Base-by-base conservation (phyloP, 2,888 invertebrate species). In the Philereme vetulata region DNA sequence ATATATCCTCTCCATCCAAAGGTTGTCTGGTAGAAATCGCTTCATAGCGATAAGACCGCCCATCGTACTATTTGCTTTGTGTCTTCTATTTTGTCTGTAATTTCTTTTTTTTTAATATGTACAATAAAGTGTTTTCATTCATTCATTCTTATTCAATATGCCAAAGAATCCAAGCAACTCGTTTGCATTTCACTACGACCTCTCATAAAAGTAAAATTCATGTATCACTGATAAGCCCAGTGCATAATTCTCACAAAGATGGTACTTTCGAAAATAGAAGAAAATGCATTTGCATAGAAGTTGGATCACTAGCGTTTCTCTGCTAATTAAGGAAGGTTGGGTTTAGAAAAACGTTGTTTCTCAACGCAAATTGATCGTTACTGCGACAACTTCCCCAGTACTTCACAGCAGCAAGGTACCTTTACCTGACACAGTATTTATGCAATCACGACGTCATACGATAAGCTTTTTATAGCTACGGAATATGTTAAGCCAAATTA, bases 281-380 rank as follows among this genome's bases (percentile, higher is more conserved):
- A 86, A 86, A 88, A 84, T 82, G 72, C 74, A 85, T 84, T 87
- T 82, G 84, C 85, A 85, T 87, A 88, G 82, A 82, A 81, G 84
- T 82, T 83, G 78, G 81, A 78, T 74, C 76, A 72, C 70, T 67
- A 68, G 71, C 74, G 80, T 89, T 90, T 90, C 88, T 84, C 82
- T 78, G 70, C 88, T 90, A 82, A 87, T 87, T 90, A 90, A 81
- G 88, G 84, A 82, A 84, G 81, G 78, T 81, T 82, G 83, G 60
- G 71, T 73, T 69, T 67, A 79, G 81, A 82, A 79, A 82, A 80
- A 78, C 74, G 72, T 64, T 68, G 76, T 71, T 71, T 70, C 72
- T 78, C 71, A 76, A 78, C 79, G 81, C 80, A 84, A 86, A 86
- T 85, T 84, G 84, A 78, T 81, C 83, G 80, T 85, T 84, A 82